Evolutionary conservation across 1,140 invertebrate species (phyloP).

Genomic region (Yoshiicerus persimilis): DNA sequence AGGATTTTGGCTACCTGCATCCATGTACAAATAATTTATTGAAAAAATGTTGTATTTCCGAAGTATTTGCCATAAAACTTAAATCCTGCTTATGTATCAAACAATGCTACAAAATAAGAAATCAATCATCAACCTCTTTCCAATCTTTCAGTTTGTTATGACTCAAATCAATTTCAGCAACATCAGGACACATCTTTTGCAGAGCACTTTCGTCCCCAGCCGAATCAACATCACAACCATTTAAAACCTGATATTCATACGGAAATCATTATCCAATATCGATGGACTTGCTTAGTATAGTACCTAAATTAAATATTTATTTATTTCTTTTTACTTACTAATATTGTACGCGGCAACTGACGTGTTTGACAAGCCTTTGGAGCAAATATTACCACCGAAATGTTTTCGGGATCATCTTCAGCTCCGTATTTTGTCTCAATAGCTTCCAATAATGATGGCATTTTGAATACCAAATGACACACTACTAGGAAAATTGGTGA

Average conservation of each 20-base stretch:
- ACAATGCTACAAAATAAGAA: neutral
- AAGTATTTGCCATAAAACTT: neutral
- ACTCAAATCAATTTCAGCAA: slow-evolving; percentile 84
- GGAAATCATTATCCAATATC: too few relatives aligned
- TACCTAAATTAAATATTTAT: neutral
- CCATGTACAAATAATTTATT: neutral
- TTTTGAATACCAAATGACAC: slow-evolving; percentile 50
- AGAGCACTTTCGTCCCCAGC: slow-evolving; percentile 72
- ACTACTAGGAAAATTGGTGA: neutral
- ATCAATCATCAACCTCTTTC: slow-evolving; percentile 64
- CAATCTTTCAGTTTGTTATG: slow-evolving; percentile 84
- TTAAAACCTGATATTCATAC: slow-evolving; percentile 62
- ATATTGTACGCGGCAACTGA: neutral
- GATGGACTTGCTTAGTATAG: too few relatives aligned
- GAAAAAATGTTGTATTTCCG: neutral
- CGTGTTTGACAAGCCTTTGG: neutral
- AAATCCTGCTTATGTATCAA: too few relatives aligned
- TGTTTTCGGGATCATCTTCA: slow-evolving; percentile 24
- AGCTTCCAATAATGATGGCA: slow-evolving; percentile 82
- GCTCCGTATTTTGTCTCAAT: slow-evolving; percentile 78
- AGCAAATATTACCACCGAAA: slow-evolving; percentile 3
- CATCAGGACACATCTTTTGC: slow-evolving; percentile 73
- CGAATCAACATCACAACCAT: slow-evolving; percentile 80
- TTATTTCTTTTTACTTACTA: neutral
- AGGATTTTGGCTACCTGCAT: slow-evolving; percentile 77